Evolutionary conservation across 2,113 vertebrate genomes (phyloP).

Genomic region (Halichoerus grypus): DNA sequence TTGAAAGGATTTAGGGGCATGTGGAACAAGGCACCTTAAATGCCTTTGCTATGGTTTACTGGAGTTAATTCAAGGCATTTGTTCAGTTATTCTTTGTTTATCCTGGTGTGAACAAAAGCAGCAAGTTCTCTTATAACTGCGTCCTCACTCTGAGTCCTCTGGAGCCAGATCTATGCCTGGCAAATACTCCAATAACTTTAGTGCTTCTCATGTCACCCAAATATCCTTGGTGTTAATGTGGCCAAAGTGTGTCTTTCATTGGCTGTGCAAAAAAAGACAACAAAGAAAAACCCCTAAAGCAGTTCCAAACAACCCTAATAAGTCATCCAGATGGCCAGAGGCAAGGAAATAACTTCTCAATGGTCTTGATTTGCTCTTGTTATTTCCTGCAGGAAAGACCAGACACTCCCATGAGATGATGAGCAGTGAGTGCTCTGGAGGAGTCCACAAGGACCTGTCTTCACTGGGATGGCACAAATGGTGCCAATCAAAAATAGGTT

Average conservation of each 20-base stretch:
- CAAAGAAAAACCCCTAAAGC: neutral
- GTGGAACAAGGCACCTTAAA: neutral
- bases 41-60: neutral
- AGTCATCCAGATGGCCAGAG: neutral
- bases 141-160: neutral
- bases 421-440: neutral
- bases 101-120: neutral
- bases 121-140: neutral
- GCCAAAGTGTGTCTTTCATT: neutral
- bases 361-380: neutral
- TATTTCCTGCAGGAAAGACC: neutral
- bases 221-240: neutral
- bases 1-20: neutral
- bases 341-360: neutral
- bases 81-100: neutral
- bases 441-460: neutral
- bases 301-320: neutral
- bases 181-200: neutral
- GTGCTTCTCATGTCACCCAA: neutral
- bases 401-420: neutral
- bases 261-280: neutral
- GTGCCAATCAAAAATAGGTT: neutral
- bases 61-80: neutral
- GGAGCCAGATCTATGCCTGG: neutral
- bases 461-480: neutral